These are phyloP conservation scores for Sebastes wilsoni DNA, from an alignment of 2,797 vertebrate genomes.

Conservation along the genomic window DNA sequence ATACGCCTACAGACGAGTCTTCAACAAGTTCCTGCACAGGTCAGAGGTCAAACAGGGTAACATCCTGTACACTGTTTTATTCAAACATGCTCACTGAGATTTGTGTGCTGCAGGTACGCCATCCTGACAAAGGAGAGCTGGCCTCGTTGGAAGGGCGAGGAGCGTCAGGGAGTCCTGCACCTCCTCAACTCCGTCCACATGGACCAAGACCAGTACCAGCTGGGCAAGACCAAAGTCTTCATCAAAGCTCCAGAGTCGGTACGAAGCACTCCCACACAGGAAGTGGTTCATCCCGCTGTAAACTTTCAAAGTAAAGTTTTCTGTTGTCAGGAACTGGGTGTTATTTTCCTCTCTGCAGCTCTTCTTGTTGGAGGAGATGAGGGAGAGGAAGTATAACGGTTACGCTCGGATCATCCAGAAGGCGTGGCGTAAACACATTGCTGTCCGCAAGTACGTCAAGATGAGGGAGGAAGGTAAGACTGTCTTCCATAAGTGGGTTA, in stretches of 20 bases:
- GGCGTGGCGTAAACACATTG: conserved; percentile 88
- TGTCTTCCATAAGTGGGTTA: too few species aligned
- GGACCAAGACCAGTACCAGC: conserved; percentile 88
- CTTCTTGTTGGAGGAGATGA: conserved; percentile 89
- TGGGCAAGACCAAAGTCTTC: conserved; percentile 87
- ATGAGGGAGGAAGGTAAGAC: conserved; percentile 88
- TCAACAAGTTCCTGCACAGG: conserved; percentile 88
- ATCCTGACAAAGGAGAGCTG: conserved; percentile 87
- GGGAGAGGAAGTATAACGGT: conserved; percentile 87
- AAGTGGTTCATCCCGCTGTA: not conserved
- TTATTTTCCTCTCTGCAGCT: conserved; percentile 69
- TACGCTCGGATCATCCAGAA: conserved; percentile 88
- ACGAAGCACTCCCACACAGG: conserved; percentile 21
- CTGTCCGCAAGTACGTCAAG: conserved; percentile 86
- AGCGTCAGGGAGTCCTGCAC: conserved; percentile 84
- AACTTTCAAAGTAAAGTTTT: not conserved
- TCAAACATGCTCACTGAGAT: not conserved
- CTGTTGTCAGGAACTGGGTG: not conserved
- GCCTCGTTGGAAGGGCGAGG: conserved; percentile 83
- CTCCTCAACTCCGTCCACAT: conserved; percentile 86
- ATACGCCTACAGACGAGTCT: conserved; percentile 84
- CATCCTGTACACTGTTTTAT: not conserved
- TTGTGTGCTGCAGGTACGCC: conserved; percentile 79
- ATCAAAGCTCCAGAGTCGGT: conserved; percentile 90
- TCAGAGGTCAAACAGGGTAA: conserved; percentile 34